Conservation (phyloP, 2,113 vertebrate genomes). For the Anguilla japonica region DNA sequence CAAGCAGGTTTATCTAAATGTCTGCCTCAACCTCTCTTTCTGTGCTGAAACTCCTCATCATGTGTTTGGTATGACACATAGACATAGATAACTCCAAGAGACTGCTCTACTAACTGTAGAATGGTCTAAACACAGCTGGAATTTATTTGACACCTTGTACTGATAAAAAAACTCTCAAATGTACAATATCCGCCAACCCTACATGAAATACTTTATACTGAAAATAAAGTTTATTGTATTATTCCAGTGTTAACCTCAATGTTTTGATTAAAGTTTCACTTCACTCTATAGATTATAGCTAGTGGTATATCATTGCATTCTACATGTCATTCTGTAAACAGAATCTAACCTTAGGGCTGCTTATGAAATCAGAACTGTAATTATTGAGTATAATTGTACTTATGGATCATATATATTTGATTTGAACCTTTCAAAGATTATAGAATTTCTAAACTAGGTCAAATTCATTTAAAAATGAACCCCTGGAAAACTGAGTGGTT, state of each 20-base stretch:
- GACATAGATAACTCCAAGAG: not conserved
- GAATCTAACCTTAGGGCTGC: not conserved
- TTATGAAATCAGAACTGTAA: not conserved
- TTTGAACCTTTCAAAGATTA: too few relatives aligned
- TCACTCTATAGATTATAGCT: not conserved
- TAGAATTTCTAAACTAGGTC: not conserved
- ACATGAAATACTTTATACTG: not conserved
- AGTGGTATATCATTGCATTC: not conserved
- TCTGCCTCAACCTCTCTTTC: not conserved
- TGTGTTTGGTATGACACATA: not conserved
- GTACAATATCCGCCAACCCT: not conserved
- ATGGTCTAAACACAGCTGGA: constrained; percentile 42
- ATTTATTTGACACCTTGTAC: not conserved
- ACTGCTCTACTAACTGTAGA: constrained; percentile 45
- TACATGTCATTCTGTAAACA: not conserved
- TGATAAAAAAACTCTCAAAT: constrained; percentile 3
- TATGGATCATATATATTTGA: too few relatives aligned
- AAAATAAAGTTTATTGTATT: not conserved
- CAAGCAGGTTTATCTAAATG: not conserved
- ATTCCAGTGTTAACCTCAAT: not conserved
- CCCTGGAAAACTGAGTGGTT: not conserved
- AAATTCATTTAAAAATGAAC: not conserved
- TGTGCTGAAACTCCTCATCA: not conserved
- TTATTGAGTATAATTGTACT: not conserved
- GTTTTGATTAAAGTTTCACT: not conserved